Evolutionary conservation across 2,888 invertebrate genomes (phyloP).

Genomic region (Stenodera caucasica): DNA sequence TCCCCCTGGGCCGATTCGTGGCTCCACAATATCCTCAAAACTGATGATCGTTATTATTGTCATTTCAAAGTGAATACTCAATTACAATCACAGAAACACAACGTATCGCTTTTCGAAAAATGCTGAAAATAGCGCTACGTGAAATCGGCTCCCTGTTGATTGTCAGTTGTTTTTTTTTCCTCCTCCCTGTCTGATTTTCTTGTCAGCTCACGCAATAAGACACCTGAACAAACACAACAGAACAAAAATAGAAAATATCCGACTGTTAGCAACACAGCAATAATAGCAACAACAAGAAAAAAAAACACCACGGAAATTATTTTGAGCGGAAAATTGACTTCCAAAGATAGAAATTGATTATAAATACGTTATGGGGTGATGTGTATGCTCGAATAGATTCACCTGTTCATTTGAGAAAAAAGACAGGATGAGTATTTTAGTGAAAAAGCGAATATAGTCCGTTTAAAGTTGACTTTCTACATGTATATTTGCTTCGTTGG

Average conservation of each 20-base stretch:
- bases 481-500: constrained; percentile 35
- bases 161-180: constrained; percentile 38
- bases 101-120: constrained; percentile 18
- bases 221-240: constrained; percentile 37
- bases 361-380: constrained; percentile 19
- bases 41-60: not conserved
- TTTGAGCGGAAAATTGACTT: not conserved
- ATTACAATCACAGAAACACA: constrained; percentile 6
- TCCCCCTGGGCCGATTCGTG: no score
- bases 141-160: constrained; percentile 32
- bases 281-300: not conserved
- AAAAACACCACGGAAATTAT: not conserved
- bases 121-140: constrained; percentile 36
- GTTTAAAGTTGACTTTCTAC: constrained; percentile 28
- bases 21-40: no score
- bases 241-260: constrained; percentile 18
- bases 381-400: not conserved
- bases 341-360: no score
- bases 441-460: not conserved
- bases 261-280: not conserved
- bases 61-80: not conserved
- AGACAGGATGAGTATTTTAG: not conserved
- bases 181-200: constrained; percentile 34
- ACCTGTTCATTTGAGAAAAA: not conserved
- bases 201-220: constrained; percentile 37